Conservation (phyloP, 2,797 vertebrate species). For the Epinephelus malabaricus region DNA sequence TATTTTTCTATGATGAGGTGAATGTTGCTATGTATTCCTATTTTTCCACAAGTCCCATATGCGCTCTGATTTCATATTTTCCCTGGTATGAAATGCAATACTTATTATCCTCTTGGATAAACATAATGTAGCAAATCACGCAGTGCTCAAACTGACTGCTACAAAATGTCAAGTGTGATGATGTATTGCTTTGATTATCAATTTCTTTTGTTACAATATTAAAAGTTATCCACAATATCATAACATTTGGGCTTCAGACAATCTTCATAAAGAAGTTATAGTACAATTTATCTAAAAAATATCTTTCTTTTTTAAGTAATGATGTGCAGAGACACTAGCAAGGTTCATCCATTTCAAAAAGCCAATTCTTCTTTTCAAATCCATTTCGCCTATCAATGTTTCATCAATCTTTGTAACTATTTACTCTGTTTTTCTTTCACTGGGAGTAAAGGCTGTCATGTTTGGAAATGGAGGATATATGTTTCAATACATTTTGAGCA, state of each 20-base stretch:
- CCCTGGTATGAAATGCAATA: slow-evolving; percentile 83
- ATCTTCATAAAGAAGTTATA: slow-evolving; percentile 17
- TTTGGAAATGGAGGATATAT: slow-evolving; percentile 18
- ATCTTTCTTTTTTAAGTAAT: slow-evolving; percentile 27
- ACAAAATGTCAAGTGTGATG: slow-evolving; percentile 78
- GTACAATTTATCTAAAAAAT: slow-evolving; percentile 19
- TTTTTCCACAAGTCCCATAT: slow-evolving; percentile 59
- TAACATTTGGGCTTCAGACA: slow-evolving; percentile 50
- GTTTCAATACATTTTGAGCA: slow-evolving; percentile 36
- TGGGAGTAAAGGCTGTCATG: slow-evolving; percentile 35
- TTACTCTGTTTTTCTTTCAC: slow-evolving; percentile 12
- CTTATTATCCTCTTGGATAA: slow-evolving; percentile 76
- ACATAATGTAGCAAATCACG: slow-evolving; percentile 84
- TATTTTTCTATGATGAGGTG: slow-evolving; percentile 77
- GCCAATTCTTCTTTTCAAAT: slow-evolving; percentile 2
- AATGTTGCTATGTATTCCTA: slow-evolving; percentile 70
- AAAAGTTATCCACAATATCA: slow-evolving; percentile 40
- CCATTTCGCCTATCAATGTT: slow-evolving; percentile 10
- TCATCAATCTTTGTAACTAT: slow-evolving; percentile 1
- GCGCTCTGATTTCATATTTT: slow-evolving; percentile 39
- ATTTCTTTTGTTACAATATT: slow-evolving; percentile 59
- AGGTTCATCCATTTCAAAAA: slow-evolving; percentile 21
- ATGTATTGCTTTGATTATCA: slow-evolving; percentile 76
- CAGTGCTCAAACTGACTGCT: slow-evolving; percentile 77
- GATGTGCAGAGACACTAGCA: slow-evolving; percentile 1